These are phyloP conservation scores for Mya arenaria DNA, from an alignment of 1,140 invertebrate genomes.

Conservation along the genomic window DNA sequence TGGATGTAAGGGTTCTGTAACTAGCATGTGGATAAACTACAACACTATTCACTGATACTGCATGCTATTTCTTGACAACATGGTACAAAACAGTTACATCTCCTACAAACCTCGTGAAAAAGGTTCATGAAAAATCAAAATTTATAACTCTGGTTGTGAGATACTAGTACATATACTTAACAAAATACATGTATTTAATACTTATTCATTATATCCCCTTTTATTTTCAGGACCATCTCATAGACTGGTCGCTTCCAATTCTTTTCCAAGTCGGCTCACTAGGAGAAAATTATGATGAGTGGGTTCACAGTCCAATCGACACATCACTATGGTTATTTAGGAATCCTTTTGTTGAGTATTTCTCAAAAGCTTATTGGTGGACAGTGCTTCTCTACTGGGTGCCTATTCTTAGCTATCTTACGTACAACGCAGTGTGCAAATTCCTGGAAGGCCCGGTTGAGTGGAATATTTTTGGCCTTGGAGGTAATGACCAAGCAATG, in stretches of 20 bases:
- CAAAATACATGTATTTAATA: no score
- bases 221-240: conserved; percentile 75
- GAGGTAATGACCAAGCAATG: no score
- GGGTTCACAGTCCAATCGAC: conserved; percentile 82
- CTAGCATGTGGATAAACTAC: no score
- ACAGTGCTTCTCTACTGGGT: conserved; percentile 81
- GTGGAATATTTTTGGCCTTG: conserved; percentile 37
- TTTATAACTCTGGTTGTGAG: no score
- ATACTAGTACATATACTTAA: no score
- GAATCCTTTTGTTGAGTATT: conserved; percentile 80
- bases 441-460: conserved; percentile 50
- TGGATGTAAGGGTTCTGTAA: no score
- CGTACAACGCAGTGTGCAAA: conserved; percentile 48
- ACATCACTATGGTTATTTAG: conserved; percentile 79
- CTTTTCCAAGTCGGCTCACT: conserved; percentile 78
- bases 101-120: no score
- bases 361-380: conserved; percentile 81
- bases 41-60: not conserved
- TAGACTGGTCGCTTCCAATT: conserved; percentile 80
- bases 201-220: no score
- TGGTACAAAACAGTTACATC: no score
- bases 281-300: conserved; percentile 80
- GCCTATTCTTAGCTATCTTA: conserved; percentile 71
- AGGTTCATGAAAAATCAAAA: no score
- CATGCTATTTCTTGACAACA: no score